A percentile compares a stretch with the other conserved stretches of the same genome.
Evolutionary conservation across 2,888 invertebrate species (phyloP).

Genomic region (Drosophila macrospina): DNA sequence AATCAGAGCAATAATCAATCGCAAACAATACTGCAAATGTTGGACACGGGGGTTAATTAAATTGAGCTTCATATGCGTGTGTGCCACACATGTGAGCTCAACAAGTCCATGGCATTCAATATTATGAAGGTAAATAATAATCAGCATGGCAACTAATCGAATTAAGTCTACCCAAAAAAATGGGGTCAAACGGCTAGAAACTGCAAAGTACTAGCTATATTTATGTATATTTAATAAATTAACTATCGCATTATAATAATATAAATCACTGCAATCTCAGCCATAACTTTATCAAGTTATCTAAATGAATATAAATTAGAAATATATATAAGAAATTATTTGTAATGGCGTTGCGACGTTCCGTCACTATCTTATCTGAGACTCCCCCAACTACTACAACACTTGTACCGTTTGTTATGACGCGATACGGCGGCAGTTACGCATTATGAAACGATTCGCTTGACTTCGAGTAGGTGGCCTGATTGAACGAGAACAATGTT

Average conservation of each 20-base stretch:
- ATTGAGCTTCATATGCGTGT: slow-evolving; percentile 39
- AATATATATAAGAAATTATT: slow-evolving; percentile 18
- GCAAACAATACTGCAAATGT: slow-evolving; percentile 15
- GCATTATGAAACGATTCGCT: slow-evolving; percentile 31
- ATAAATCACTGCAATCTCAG: slow-evolving; percentile 7
- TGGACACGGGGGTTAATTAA: slow-evolving; percentile 49
- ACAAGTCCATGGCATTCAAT: not conserved
- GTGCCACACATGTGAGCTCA: slow-evolving; percentile 3
- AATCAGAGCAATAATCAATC: slow-evolving; percentile 58
- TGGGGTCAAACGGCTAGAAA: not conserved
- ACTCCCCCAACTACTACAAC: slow-evolving; percentile 6
- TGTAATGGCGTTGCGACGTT: slow-evolving; percentile 3
- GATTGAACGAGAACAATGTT: slow-evolving; percentile 7
- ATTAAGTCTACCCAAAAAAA: not conserved
- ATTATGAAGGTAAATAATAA: slow-evolving; percentile 8
- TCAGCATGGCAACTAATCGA: not conserved
- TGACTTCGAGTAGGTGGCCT: slow-evolving; percentile 15
- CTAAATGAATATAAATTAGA: slow-evolving; percentile 15
- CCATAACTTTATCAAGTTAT: slow-evolving; percentile 1
- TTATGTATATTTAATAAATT: not conserved
- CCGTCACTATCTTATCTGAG: slow-evolving; percentile 41
- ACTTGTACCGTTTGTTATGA: slow-evolving; percentile 5
- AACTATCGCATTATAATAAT: not conserved
- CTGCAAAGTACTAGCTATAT: not conserved
- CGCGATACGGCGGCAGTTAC: slow-evolving; percentile 26